These are phyloP conservation scores for Dinocampus coccinellae DNA, from an alignment of 2,888 invertebrate genomes.

Conservation along the genomic window DNA sequence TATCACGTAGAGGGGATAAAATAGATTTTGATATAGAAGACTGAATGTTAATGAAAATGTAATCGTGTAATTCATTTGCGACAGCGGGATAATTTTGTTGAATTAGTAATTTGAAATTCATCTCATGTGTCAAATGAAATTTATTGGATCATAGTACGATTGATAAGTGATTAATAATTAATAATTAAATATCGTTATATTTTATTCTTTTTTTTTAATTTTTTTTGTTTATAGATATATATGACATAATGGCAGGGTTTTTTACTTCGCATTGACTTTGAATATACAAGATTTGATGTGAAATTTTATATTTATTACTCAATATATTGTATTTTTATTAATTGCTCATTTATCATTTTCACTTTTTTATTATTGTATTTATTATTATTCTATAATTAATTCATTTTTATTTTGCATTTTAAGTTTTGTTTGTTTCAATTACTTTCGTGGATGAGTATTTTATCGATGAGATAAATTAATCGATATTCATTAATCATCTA, in stretches of 20 bases:
- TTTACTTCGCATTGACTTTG: constrained; percentile 17
- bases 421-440: constrained; percentile 47
- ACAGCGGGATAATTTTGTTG: background rate
- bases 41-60: background rate
- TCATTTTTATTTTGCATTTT: constrained; percentile 40
- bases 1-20: background rate
- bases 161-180: background rate
- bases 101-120: background rate
- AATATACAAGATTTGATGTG: background rate
- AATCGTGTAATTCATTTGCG: background rate
- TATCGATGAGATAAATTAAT: constrained; percentile 48
- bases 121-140: constrained; percentile 30
- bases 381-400: constrained; percentile 45
- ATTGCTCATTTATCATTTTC: constrained; percentile 8
- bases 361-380: background rate
- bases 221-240: constrained; percentile 31
- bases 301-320: constrained; percentile 8
- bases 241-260: constrained; percentile 44
- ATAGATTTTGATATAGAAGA: background rate
- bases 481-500: constrained; percentile 30
- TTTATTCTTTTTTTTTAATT: background rate
- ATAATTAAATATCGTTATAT: background rate
- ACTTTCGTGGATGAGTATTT: constrained; percentile 61
- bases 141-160: constrained; percentile 39
- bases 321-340: constrained; percentile 8